Conservation (phyloP, 2,113 vertebrate genomes). For the Hippoglossus stenolepis region DNA sequence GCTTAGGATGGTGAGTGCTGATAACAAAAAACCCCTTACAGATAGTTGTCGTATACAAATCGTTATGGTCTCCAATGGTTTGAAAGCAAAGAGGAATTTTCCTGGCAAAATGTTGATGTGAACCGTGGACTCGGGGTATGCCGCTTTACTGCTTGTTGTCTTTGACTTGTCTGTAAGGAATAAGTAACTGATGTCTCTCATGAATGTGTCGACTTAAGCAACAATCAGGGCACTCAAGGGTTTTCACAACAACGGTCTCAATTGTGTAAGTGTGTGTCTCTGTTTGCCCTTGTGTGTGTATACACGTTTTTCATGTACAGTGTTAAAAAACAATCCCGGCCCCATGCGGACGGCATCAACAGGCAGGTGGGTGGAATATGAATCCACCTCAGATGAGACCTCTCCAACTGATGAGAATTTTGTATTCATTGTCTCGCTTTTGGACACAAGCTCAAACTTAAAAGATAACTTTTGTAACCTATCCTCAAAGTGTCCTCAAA, state of each 20-base stretch:
- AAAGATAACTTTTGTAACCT: constrained; percentile 61
- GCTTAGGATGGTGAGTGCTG: constrained; percentile 43
- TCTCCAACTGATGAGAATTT: constrained; percentile 42
- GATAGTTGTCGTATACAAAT: constrained; percentile 44
- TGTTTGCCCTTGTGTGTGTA: neutral
- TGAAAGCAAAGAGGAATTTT: constrained; percentile 53
- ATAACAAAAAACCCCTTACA: constrained; percentile 22
- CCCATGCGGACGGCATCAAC: constrained; percentile 53
- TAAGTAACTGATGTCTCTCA: neutral
- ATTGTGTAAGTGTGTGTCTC: constrained; percentile 7
- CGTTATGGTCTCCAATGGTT: constrained; percentile 53
- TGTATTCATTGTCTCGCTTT: constrained; percentile 49
- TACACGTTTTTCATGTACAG: neutral
- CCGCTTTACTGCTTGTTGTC: constrained; percentile 9
- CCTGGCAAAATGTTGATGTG: constrained; percentile 31
- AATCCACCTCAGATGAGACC: constrained; percentile 53
- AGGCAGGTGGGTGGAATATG: constrained; percentile 69
- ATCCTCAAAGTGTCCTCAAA: constrained; percentile 41
- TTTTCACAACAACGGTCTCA: constrained; percentile 13
- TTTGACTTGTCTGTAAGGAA: constrained; percentile 14
- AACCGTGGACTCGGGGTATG: constrained; percentile 28
- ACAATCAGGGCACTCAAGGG: constrained; percentile 20
- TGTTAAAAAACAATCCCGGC: constrained; percentile 54
- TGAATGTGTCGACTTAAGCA: constrained; percentile 26
- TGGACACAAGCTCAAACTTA: constrained; percentile 31